Conservation (phyloP, 2,888 invertebrate genomes). For the Pachliopta kotzebuea region DNA sequence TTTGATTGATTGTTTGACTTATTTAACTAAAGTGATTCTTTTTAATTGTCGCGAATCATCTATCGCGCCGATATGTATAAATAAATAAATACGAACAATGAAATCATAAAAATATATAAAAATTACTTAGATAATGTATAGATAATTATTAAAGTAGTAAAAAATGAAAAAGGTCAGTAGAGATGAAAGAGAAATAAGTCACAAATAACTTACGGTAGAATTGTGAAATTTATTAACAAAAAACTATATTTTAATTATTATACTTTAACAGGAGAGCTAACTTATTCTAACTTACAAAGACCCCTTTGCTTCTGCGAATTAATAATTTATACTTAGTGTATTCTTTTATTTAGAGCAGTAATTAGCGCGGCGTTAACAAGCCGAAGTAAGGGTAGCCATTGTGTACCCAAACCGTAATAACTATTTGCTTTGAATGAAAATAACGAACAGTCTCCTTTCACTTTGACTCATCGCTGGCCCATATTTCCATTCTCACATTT, state of each 20-base stretch:
- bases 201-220: neutral
- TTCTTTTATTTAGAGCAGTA: conserved; percentile 23
- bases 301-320: neutral
- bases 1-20: no score
- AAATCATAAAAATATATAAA: no score
- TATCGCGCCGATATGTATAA: no score
- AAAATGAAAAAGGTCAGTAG: no score
- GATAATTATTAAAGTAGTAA: no score
- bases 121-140: no score
- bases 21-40: no score
- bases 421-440: conserved; percentile 23
- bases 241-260: neutral
- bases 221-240: neutral
- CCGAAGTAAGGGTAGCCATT: conserved; percentile 23
- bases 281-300: neutral
- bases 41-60: no score
- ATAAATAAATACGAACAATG: no score
- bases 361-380: conserved; percentile 24
- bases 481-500: conserved; percentile 11
- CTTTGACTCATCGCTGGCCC: conserved; percentile 16
- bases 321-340: conserved; percentile 8
- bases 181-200: no score
- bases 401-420: conserved; percentile 25
- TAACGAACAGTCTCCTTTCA: conserved; percentile 19
- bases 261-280: neutral